Conservation (phyloP, 2,113 vertebrate species). For the Ophiodon elongatus region DNA sequence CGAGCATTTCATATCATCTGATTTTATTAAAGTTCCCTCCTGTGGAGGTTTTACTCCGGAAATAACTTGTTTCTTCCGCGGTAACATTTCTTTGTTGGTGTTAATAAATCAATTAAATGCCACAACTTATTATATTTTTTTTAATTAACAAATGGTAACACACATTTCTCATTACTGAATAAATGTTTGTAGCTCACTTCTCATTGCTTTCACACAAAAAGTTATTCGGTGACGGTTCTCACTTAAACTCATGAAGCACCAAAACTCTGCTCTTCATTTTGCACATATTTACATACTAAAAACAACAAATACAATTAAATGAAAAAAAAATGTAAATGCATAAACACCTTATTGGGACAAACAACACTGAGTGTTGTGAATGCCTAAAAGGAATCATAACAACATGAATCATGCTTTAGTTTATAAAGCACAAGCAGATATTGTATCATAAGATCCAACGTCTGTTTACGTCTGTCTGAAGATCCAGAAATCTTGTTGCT, state of each 20-base stretch:
- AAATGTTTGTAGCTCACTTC: not conserved
- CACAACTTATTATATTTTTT: not conserved
- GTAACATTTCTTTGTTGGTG: not conserved
- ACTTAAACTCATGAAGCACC: not conserved
- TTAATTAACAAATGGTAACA: not conserved
- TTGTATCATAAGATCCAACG: too few relatives aligned
- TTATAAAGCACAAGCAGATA: too few relatives aligned
- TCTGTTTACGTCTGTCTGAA: too few relatives aligned
- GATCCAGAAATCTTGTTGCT: too few relatives aligned
- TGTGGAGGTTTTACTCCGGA: not conserved
- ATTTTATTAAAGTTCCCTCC: not conserved
- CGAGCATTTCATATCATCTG: not conserved
- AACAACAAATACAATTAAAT: too few relatives aligned
- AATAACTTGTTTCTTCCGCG: not conserved
- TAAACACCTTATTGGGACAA: too few relatives aligned
- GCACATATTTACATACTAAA: not conserved
- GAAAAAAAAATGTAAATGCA: not conserved
- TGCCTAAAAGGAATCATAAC: too few relatives aligned
- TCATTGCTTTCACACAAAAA: not conserved
- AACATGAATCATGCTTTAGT: too few relatives aligned
- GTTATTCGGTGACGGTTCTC: not conserved
- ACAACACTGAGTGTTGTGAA: too few relatives aligned
- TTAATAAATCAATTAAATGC: not conserved
- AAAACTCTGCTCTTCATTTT: too few relatives aligned
- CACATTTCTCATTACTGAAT: not conserved